Evolutionary conservation across 1,140 invertebrate species (phyloP).

Genomic region (Aphelenchoides avenae): DNA sequence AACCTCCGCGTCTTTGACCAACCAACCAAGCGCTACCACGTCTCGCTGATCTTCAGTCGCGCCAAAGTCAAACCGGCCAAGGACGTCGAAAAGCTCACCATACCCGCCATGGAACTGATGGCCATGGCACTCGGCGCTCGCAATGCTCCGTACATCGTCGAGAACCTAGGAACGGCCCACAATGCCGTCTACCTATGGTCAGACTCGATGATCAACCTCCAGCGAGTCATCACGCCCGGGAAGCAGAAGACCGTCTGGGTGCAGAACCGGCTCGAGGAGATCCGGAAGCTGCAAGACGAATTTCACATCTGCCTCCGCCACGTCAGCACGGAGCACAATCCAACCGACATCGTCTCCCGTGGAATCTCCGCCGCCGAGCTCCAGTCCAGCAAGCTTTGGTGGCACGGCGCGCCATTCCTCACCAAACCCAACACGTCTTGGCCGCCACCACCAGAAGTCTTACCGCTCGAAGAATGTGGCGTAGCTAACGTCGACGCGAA

Average conservation of each 20-base stretch:
- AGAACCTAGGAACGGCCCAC: not conserved
- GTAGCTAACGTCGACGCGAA: too few species aligned
- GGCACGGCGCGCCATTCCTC: conserved; percentile 11
- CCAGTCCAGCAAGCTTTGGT: not conserved
- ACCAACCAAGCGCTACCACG: not conserved
- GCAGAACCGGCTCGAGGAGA: not conserved
- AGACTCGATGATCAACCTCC: not conserved
- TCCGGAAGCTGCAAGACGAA: conserved; percentile 3
- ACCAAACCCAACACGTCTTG: not conserved
- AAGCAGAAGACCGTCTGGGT: not conserved
- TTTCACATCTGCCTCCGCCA: not conserved
- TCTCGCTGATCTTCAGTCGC: not conserved
- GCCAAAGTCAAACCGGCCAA: not conserved
- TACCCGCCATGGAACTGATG: conserved; percentile 2
- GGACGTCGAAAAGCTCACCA: not conserved
- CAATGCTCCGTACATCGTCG: not conserved
- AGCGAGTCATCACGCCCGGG: not conserved
- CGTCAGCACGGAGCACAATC: conserved; percentile 13
- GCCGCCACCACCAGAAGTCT: too few species aligned
- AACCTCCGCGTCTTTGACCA: not conserved
- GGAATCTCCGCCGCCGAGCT: not conserved
- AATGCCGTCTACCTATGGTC: not conserved
- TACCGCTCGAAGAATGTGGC: too few species aligned
- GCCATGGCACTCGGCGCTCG: not conserved
- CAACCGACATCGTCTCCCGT: conserved; percentile 12